A percentile compares a stretch with the other conserved stretches of the same genome.
Evolutionary conservation across 2,113 vertebrate genomes (phyloP).

Genomic region (Oenanthe oenanthe): DNA sequence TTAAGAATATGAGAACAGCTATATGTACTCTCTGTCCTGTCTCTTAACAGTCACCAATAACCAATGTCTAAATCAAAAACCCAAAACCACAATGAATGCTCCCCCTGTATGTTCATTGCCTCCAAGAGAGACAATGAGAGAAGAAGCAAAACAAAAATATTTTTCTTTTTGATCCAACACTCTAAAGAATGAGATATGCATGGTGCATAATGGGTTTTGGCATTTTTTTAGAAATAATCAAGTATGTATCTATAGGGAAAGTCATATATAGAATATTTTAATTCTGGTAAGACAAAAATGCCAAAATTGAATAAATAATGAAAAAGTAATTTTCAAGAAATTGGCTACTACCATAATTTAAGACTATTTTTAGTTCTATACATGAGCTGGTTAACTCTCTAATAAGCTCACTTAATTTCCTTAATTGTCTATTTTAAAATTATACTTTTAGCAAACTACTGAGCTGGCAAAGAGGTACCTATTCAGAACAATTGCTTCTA

Average conservation of each 20-base stretch:
- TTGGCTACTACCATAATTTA: not conserved
- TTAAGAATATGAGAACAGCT: not conserved
- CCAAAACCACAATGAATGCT: not conserved
- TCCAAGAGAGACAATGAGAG: not conserved
- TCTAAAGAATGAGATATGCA: not conserved
- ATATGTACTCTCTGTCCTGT: not conserved
- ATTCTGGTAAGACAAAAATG: not conserved
- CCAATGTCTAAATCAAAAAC: not conserved
- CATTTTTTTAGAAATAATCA: not conserved
- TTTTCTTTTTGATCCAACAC: not conserved
- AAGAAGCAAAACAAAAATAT: not conserved
- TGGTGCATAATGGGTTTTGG: not conserved
- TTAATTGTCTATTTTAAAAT: slow-evolving; percentile 52
- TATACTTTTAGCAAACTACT: slow-evolving; percentile 16
- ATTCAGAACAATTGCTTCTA: not conserved
- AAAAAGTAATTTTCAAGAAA: not conserved
- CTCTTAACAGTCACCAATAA: not conserved
- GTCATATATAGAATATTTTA: not conserved
- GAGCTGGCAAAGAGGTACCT: not conserved
- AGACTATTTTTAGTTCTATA: slow-evolving; percentile 6
- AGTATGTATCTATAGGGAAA: not conserved
- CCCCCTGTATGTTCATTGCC: not conserved
- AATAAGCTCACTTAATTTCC: slow-evolving; percentile 22
- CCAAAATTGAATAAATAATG: not conserved
- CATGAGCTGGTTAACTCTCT: not conserved